Evolutionary conservation across 2,113 vertebrate genomes (phyloP).

Genomic region (Dendrocopos noguchii): DNA sequence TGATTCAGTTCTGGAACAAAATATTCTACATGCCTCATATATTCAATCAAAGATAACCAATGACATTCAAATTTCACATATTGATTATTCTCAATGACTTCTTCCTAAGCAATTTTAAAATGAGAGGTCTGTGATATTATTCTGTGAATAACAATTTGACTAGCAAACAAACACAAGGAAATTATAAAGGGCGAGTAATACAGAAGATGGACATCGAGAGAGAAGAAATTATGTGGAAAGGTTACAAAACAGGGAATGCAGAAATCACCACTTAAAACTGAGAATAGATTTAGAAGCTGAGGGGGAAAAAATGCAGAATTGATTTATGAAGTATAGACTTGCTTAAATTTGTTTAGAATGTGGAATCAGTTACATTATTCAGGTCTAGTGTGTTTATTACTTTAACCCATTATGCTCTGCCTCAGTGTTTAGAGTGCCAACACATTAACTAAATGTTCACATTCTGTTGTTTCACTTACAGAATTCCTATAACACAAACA

Average conservation of each 20-base stretch:
- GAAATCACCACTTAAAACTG: not conserved
- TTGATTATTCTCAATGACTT: slow-evolving; percentile 10
- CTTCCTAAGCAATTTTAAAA: not conserved
- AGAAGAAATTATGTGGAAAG: not conserved
- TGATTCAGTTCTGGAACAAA: slow-evolving; percentile 10
- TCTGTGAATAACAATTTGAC: not conserved
- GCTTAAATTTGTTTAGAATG: slow-evolving; percentile 16
- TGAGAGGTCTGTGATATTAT: not conserved
- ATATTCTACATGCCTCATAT: not conserved
- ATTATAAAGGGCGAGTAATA: not conserved
- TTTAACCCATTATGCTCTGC: slow-evolving; percentile 36
- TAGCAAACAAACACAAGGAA: not conserved
- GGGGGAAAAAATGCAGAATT: not conserved
- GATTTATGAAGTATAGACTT: slow-evolving; percentile 30
- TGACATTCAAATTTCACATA: not conserved
- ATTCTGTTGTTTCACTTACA: not conserved
- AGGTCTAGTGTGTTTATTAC: not conserved
- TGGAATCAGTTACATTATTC: slow-evolving; percentile 20
- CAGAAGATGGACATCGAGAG: not conserved
- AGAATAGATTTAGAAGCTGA: not conserved
- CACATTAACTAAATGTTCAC: not conserved
- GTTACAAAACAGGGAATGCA: not conserved
- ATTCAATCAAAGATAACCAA: not conserved
- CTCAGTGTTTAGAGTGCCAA: not conserved
- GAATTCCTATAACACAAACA: not conserved